Conservation (phyloP, 2,797 vertebrate genomes). For the Parauchenoglanis ngamensis region DNA sequence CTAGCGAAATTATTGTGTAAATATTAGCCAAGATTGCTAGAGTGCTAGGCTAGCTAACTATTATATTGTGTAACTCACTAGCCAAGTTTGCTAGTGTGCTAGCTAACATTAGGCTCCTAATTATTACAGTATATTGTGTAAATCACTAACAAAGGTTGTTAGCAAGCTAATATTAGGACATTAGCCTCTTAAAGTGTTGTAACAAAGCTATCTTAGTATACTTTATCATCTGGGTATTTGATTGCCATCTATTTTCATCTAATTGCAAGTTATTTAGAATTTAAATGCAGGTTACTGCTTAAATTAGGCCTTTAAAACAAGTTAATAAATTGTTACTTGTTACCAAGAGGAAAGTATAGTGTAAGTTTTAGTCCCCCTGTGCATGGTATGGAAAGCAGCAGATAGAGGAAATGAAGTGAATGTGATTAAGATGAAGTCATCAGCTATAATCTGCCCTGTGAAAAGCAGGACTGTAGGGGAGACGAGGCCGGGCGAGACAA, state of each 20-base stretch:
- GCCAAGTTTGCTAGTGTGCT: neutral
- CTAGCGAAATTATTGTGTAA: too few relatives aligned
- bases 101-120: neutral
- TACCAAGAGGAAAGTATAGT: neutral
- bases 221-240: neutral
- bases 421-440: conserved; percentile 78
- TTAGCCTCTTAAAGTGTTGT: neutral
- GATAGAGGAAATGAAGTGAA: conserved; percentile 74
- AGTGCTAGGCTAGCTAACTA: neutral
- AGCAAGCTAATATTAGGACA: neutral
- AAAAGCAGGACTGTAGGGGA: conserved; percentile 61
- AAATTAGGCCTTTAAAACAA: neutral
- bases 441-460: conserved; percentile 66
- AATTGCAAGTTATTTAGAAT: neutral
- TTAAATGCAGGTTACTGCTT: too few relatives aligned
- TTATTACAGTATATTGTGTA: neutral
- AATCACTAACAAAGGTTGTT: too few relatives aligned
- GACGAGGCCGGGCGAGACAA: conserved; percentile 40
- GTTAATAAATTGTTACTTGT: neutral
- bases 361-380: conserved; percentile 18
- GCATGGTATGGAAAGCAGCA: conserved; percentile 51
- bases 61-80: neutral
- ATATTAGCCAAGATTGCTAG: too few relatives aligned
- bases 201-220: too few relatives aligned
- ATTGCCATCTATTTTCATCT: neutral